Evolutionary conservation across 2,888 invertebrate species (phyloP), one percentile per base, ranked within the genome.

Genomic region (Rhagium mordax): DNA sequence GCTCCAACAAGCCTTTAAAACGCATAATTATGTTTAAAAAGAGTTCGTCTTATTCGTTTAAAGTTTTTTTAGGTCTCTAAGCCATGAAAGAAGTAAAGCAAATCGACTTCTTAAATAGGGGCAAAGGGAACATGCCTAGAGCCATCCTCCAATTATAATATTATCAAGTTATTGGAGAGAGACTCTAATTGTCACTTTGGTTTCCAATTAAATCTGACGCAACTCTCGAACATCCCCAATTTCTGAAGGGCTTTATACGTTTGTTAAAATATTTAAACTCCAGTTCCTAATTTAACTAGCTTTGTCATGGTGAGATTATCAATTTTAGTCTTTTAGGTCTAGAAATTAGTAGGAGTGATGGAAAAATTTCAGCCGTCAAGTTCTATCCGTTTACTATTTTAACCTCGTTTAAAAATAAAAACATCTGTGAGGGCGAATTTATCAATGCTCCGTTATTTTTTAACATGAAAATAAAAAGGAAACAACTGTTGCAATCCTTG

Each of bases 171-270:
- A 84, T 81, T 78, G 81, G 80, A 75, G 81, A 84, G 84, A 81
- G 78, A 76, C 82, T 82, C 84, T 86, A 86, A 86, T 86, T 86
- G 87, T 87, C 86, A 87, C 87, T 86, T 85, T 85, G 83, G 86
- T 85, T 85, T 84, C 86, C 84, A 86, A 86, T 87, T 86, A 86
- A 86, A 83, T 84, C 82, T 83, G 84, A 84, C 84, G 84, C 84
- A 85, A 81, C 83, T 82, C 74, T 78, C 78, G 79, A 81, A 76
- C 75, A 76, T 81, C 76, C 79, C 78, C 80, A 77, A 78, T 78
- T 80, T 73, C 77, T 76, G 78, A 67, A 74, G 76, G 72, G 71
- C 76, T 74, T 76, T 76, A 48, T 76, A 72, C 71, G 71, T 74
- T 77, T 77, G 72, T 77, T 74, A 73, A 77, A 74, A 77, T 74